Evolutionary conservation across 2,113 vertebrate species (phyloP).

Genomic region (Planiliza haematocheilus): DNA sequence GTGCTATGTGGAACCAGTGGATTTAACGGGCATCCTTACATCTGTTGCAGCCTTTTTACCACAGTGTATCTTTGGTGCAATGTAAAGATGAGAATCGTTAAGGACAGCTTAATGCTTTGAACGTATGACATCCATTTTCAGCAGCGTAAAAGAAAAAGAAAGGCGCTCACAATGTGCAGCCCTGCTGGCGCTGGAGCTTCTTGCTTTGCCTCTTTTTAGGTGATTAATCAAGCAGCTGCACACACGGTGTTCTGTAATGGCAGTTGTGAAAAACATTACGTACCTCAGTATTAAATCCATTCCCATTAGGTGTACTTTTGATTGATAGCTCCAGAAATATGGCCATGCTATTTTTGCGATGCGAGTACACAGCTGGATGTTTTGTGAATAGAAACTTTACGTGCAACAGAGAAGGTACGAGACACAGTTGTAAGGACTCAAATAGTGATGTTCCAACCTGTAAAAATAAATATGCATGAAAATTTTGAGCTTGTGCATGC

Average conservation of each 20-base stretch:
- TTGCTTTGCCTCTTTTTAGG: slow-evolving; percentile 7
- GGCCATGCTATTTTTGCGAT: slow-evolving; percentile 24
- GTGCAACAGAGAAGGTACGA: no score
- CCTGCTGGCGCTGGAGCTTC: slow-evolving; percentile 16
- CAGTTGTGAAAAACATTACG: slow-evolving; percentile 27
- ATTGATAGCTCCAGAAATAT: slow-evolving; percentile 51
- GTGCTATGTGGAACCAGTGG: not conserved
- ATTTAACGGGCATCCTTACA: not conserved
- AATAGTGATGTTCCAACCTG: no score
- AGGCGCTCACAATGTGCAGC: slow-evolving; percentile 19
- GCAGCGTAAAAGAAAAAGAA: not conserved
- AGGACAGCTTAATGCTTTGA: slow-evolving; percentile 7
- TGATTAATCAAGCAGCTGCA: slow-evolving; percentile 49
- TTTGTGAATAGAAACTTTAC: slow-evolving; percentile 2
- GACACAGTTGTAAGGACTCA: no score
- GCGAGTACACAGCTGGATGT: slow-evolving; percentile 15
- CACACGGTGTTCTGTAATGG: slow-evolving; percentile 46
- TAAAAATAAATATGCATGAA: no score
- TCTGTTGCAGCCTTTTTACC: not conserved
- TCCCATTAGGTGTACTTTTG: slow-evolving; percentile 38
- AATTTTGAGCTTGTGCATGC: no score
- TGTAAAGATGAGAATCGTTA: not conserved
- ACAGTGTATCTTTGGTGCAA: not conserved
- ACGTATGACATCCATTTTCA: slow-evolving; percentile 9
- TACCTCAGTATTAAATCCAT: slow-evolving; percentile 53